Conservation (phyloP, 2,797 vertebrate genomes). For the Trachops cirrhosus region DNA sequence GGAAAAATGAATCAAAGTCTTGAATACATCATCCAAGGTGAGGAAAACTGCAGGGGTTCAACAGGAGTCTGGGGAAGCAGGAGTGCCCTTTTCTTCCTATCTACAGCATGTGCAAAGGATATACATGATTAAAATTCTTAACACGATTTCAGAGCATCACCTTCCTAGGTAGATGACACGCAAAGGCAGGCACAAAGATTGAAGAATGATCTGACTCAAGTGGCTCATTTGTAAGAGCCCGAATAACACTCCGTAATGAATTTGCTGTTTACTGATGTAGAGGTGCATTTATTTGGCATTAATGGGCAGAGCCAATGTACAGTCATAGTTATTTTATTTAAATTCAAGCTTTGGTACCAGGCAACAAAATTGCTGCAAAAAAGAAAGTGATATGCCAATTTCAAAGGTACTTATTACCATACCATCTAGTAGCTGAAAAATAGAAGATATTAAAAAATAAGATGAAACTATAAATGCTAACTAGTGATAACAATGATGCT, state of each 20-base stretch:
- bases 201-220: conserved; percentile 52
- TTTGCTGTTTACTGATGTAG: conserved; percentile 55
- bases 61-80: conserved; percentile 44
- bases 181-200: conserved; percentile 53
- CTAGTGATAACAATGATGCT: background rate
- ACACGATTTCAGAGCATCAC: conserved; percentile 56
- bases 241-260: conserved; percentile 52
- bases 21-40: conserved; percentile 68
- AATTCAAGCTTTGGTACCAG: conserved; percentile 60
- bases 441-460: conserved; percentile 44
- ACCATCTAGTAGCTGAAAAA: conserved; percentile 33
- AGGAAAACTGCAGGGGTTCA: conserved; percentile 68
- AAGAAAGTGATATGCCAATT: conserved; percentile 58
- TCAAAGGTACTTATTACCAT: conserved; percentile 50
- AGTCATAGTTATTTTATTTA: conserved; percentile 70
- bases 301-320: conserved; percentile 43
- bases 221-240: conserved; percentile 44
- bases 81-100: background rate
- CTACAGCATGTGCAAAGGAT: conserved; percentile 22
- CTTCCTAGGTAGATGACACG: conserved; percentile 64
- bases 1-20: conserved; percentile 60
- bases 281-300: conserved; percentile 54
- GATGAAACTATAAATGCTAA: conserved; percentile 1
- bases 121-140: conserved; percentile 64
- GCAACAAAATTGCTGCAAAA: conserved; percentile 51